Evolutionary conservation across 2,888 invertebrate genomes (phyloP).

Genomic region (Pyrrhia umbra): DNA sequence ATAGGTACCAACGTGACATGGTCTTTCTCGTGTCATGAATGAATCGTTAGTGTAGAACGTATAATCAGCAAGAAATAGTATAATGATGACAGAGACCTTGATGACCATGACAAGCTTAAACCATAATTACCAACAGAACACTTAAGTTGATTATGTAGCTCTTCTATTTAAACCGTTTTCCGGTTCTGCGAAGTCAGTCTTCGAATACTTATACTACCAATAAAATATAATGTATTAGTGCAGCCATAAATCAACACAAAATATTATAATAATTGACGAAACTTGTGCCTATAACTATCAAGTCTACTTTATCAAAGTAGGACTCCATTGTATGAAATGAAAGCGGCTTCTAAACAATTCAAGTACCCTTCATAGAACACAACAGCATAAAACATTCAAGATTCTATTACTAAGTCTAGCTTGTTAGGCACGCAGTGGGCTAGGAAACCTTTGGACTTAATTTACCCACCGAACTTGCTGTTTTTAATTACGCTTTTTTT

Average conservation of each 20-base stretch:
- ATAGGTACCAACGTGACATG: slow-evolving; percentile 27
- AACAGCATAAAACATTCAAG: slow-evolving; percentile 26
- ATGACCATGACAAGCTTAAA: slow-evolving; percentile 9
- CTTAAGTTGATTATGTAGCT: background rate
- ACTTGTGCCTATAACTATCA: background rate
- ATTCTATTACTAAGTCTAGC: slow-evolving; percentile 4
- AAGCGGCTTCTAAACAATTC: slow-evolving; percentile 31
- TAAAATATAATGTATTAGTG: background rate
- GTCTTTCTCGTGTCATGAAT: slow-evolving; percentile 19
- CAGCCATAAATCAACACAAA: background rate
- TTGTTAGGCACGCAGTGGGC: slow-evolving; percentile 5
- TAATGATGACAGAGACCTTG: slow-evolving; percentile 21
- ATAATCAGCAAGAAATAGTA: slow-evolving; percentile 22
- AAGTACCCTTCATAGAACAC: slow-evolving; percentile 1
- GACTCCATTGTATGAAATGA: slow-evolving; percentile 22
- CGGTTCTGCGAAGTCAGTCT: background rate
- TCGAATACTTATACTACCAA: background rate
- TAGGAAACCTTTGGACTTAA: background rate
- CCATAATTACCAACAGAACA: slow-evolving; percentile 4
- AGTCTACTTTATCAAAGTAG: background rate
- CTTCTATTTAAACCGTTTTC: background rate
- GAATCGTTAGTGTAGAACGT: background rate
- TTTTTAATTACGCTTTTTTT: background rate
- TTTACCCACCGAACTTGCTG: slow-evolving; percentile 4
- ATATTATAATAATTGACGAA: too few relatives aligned